Base-by-base conservation (phyloP, 1,140 invertebrate species). In the Heliconius nattereri region DNA sequence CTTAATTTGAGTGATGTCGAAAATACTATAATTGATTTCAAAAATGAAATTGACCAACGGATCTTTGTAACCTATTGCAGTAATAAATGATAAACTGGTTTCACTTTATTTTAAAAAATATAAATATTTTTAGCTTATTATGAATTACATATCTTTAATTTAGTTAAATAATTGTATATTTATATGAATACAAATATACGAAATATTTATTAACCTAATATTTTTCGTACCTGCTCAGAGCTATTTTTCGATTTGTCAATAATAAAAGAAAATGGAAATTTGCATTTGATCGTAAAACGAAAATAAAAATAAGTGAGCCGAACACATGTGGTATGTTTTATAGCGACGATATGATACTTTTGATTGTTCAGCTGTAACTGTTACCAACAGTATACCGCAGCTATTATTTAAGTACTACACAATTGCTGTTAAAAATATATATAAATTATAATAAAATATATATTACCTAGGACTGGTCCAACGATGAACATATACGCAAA, bases 401-500 rank as follows among this genome's bases (percentile, higher is more conserved):
- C 60, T 66, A 29, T 66, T 60, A 60, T 60, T 66, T 66, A 26
- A 66, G 13, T 29, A 13, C 9, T 29, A 66, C 23, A 16, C 13
- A 13, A 16, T 26, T 66, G 19, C 23, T 16, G 0, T 5, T 66
- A 45, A 13, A 75, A 20, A 29, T 54, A 32, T 32, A n/a, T 29
- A 29, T n/a, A 77, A 76, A 57, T 37, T 37, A 71, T 3, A 71
- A 19, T 16, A 29, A 35, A 71, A 32, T 37, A 81, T 78, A 79
- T 84, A 73, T 86, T 92, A 94, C 93, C 95, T 85, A 95, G 87
- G 73, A 94, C 92, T 37, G 95, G 95, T 90, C 95, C 95, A 74
- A 95, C 93, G 85, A 95, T 91, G 84, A 95, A 89, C 87, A 95
- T 94, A 80, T 95, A 94, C 8, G 95, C 89, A 78, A 95, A 85